Conservation (phyloP, 92 coral and sea anemone species). For the Anthopleura xanthogrammica region DNA sequence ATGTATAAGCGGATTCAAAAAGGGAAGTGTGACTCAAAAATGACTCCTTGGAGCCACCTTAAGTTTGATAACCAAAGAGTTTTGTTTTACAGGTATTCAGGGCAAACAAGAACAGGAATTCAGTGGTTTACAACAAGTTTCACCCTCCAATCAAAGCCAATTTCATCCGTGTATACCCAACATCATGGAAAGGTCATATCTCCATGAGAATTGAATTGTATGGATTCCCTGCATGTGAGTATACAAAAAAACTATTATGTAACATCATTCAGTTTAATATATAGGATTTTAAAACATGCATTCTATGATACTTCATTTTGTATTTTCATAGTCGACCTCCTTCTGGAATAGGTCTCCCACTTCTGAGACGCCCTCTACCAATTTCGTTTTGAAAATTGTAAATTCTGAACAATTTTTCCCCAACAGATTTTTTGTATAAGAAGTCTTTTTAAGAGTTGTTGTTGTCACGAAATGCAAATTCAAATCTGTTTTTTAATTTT, state of each 20-base stretch:
- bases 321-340: too few relatives aligned
- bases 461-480: too few relatives aligned
- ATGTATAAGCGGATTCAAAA: too few relatives aligned
- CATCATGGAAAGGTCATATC: constrained; percentile 51
- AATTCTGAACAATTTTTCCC: too few relatives aligned
- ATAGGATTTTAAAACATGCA: not conserved
- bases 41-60: too few relatives aligned
- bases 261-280: not conserved
- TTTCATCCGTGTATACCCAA: constrained; percentile 71
- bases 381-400: too few relatives aligned
- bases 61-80: not conserved
- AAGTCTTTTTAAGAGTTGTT: too few relatives aligned
- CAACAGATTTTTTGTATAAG: too few relatives aligned
- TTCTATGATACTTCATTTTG: too few relatives aligned
- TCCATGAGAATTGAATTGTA: constrained; percentile 78
- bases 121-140: constrained; percentile 65
- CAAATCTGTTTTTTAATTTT: not conserved
- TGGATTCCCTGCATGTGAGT: constrained; percentile 74
- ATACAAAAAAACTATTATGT: not conserved
- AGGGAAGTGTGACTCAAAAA: too few relatives aligned
- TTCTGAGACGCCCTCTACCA: too few relatives aligned
- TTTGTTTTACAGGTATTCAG: constrained; percentile 53
- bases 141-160: constrained; percentile 72
- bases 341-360: not conserved
- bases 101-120: constrained; percentile 67